These are phyloP conservation scores for Strigamia maritima DNA, from an alignment of 2,888 invertebrate species.

Conservation along the genomic window DNA sequence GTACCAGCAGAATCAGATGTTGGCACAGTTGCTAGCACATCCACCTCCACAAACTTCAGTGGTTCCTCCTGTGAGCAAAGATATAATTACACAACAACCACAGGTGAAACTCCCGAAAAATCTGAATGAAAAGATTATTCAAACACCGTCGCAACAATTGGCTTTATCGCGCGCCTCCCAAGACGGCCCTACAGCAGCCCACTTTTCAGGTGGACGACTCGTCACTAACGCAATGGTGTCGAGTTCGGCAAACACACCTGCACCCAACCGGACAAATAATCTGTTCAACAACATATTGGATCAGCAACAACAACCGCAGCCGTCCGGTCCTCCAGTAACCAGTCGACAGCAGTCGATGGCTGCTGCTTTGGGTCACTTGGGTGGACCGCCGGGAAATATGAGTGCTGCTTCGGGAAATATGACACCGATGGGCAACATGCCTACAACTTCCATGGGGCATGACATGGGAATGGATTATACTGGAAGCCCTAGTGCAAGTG, in stretches of 20 bases:
- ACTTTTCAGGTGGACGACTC: not conserved
- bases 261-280: conserved; percentile 28
- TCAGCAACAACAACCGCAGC: conserved; percentile 46
- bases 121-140: conserved; percentile 47
- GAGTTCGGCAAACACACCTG: conserved; percentile 38
- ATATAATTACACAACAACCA: conserved; percentile 57
- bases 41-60: conserved; percentile 56
- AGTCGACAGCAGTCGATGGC: not conserved
- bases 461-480: conserved; percentile 1
- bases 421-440: not conserved
- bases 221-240: conserved; percentile 38
- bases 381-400: not conserved
- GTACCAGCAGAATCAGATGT: conserved; percentile 79
- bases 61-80: conserved; percentile 42
- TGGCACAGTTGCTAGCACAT: conserved; percentile 74
- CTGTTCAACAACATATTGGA: conserved; percentile 40
- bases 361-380: not conserved
- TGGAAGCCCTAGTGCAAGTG: not conserved
- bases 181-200: conserved; percentile 25
- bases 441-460: not conserved
- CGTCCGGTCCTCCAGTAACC: conserved; percentile 48
- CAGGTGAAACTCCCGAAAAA: conserved; percentile 56
- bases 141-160: conserved; percentile 42
- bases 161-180: not conserved
- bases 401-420: not conserved